Conservation (phyloP, 1,140 invertebrate species). For the Myzus persicae region DNA sequence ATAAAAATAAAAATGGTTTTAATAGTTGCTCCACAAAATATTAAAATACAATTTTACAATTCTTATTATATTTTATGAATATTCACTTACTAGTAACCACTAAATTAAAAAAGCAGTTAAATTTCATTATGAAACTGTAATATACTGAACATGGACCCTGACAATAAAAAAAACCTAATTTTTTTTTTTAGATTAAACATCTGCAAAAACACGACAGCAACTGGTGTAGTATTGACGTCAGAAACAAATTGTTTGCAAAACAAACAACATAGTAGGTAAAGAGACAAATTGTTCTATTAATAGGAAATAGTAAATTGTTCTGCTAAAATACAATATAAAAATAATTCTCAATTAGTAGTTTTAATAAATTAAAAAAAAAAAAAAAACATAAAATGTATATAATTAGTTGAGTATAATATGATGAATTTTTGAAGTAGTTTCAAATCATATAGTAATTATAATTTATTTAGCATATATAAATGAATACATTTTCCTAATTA, state of each 20-base stretch:
- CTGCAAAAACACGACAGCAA: neutral
- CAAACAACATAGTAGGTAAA: neutral
- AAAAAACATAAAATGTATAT: neutral
- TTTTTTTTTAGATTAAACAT: conserved; percentile 2
- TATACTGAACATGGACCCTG: neutral
- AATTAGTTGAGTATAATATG: neutral
- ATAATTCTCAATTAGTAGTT: neutral
- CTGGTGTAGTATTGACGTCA: neutral
- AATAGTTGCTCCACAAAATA: neutral
- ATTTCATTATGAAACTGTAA: neutral
- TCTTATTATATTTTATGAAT: neutral
- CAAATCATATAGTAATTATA: too few species aligned
- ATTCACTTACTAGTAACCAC: neutral
- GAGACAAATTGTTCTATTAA: conserved; percentile 7
- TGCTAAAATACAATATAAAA: neutral
- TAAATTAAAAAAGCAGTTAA: neutral
- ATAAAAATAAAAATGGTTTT: neutral
- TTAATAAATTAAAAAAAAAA: neutral
- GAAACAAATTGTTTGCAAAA: neutral
- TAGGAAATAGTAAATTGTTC: neutral
- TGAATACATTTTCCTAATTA: neutral
- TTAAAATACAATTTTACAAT: neutral
- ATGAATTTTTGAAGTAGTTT: too few species aligned
- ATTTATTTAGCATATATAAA: neutral
- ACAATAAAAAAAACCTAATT: neutral